phyloP scores from a whole-genome alignment of 1,140 invertebrate genomes.

The Hermetia illucens region DNA sequence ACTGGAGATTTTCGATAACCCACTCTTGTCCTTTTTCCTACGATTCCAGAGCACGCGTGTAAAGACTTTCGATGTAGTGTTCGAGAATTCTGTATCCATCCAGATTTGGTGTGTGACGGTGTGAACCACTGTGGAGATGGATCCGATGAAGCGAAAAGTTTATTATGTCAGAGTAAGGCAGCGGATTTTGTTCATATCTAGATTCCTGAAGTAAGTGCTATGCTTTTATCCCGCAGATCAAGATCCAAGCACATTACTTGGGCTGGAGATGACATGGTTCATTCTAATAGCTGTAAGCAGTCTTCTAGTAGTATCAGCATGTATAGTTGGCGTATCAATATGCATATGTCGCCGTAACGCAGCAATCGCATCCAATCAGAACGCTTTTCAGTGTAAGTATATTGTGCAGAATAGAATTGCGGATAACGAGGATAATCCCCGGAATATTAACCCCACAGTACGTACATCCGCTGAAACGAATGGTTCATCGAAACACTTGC shows the following conservation, averaged over 20 bases:
- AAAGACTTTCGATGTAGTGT: constrained; percentile 75
- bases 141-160: constrained; percentile 70
- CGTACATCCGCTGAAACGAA: constrained; percentile 70
- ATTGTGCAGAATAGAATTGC: constrained; percentile 2
- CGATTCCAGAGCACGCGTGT: constrained; percentile 64
- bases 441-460: constrained; percentile 34
- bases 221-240: too few species aligned
- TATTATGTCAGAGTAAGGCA: constrained; percentile 71
- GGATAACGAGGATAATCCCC: too few species aligned
- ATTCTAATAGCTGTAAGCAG: constrained; percentile 51
- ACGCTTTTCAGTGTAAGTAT: constrained; percentile 22
- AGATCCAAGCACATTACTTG: constrained; percentile 54
- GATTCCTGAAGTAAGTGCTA: too few species aligned
- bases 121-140: constrained; percentile 88
- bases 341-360: constrained; percentile 55
- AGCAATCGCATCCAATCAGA: constrained; percentile 35
- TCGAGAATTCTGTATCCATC: constrained; percentile 78
- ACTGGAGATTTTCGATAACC: too few species aligned
- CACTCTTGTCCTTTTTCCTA: too few species aligned
- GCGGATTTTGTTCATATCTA: constrained; percentile 13
- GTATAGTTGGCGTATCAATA: constrained; percentile 48
- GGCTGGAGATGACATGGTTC: constrained; percentile 60
- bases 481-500: constrained; percentile 50
- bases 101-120: constrained; percentile 74
- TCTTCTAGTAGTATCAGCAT: constrained; percentile 47